phyloP scores from a whole-genome alignment of 2,888 invertebrate genomes.

The Hypomecis punctinalis region DNA sequence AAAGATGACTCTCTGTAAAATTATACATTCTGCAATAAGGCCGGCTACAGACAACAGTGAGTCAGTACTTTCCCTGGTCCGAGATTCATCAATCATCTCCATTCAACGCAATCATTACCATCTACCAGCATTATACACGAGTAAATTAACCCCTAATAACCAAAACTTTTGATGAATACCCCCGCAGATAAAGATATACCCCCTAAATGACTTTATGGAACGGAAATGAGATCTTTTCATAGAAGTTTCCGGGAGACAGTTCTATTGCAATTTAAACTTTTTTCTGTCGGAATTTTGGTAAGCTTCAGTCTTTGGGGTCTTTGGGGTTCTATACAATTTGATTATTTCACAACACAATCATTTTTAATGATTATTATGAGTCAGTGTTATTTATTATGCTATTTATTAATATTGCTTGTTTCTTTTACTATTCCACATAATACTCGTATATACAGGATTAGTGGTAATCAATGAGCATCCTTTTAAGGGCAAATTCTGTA shows the following conservation, averaged over 20 bases:
- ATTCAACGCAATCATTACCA: slow-evolving; percentile 60
- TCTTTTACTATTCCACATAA: too few relatives aligned
- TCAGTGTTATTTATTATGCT: too few relatives aligned
- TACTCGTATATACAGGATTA: too few relatives aligned
- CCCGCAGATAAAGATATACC: slow-evolving; percentile 38
- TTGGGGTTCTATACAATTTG: neutral
- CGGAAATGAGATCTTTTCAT: slow-evolving; percentile 38
- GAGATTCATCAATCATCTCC: slow-evolving; percentile 60
- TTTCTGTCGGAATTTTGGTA: slow-evolving; percentile 14
- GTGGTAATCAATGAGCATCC: too few relatives aligned
- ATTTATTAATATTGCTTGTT: too few relatives aligned
- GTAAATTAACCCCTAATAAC: slow-evolving; percentile 40
- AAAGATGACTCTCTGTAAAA: neutral
- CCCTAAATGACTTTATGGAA: slow-evolving; percentile 30
- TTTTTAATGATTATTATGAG: too few relatives aligned
- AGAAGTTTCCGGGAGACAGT: slow-evolving; percentile 25
- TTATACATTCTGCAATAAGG: slow-evolving; percentile 2
- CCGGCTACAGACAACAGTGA: slow-evolving; percentile 62
- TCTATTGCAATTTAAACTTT: slow-evolving; percentile 36
- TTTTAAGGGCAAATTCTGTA: too few relatives aligned
- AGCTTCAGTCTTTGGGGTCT: neutral
- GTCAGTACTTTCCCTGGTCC: slow-evolving; percentile 55
- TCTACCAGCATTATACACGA: slow-evolving; percentile 42
- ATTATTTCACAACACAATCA: too few relatives aligned
- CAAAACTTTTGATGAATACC: slow-evolving; percentile 43